phyloP scores from a whole-genome alignment of 2,888 invertebrate species.

The Alloplasta piceator region DNA sequence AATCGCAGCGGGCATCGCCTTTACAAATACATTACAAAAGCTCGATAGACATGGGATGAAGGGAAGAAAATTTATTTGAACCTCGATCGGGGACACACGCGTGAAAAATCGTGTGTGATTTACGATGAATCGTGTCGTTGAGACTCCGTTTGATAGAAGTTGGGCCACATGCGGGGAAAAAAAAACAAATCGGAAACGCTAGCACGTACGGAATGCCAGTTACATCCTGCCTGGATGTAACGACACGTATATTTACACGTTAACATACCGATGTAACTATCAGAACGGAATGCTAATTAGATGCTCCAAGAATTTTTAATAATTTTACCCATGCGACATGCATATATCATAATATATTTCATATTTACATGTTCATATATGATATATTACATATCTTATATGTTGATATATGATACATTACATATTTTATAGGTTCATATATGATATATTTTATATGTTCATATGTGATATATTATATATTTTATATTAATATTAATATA shows the following conservation, averaged over 20 bases:
- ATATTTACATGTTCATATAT: no score
- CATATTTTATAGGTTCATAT: no score
- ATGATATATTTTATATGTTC: no score
- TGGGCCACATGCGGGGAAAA: neutral
- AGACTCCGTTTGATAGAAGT: slow-evolving; percentile 61
- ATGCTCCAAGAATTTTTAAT: slow-evolving; percentile 66
- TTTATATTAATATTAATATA: no score
- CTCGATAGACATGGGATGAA: no score
- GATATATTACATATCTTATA: no score
- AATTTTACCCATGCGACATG: slow-evolving; percentile 54
- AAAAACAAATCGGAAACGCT: slow-evolving; percentile 43
- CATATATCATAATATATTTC: no score
- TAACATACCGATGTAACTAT: slow-evolving; percentile 66
- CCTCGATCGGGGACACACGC: slow-evolving; percentile 6
- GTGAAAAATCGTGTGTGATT: slow-evolving; percentile 2
- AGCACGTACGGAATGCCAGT: slow-evolving; percentile 72
- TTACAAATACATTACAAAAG: no score
- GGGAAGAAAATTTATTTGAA: neutral
- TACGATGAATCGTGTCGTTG: slow-evolving; percentile 7
- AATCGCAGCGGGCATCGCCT: no score
- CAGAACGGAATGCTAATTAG: slow-evolving; percentile 75
- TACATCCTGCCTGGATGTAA: slow-evolving; percentile 74
- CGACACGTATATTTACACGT: slow-evolving; percentile 74
- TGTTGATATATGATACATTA: no score
- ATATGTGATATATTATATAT: no score